Conservation (phyloP, 2,797 vertebrate species). For the Triplophysa bombifrons region DNA sequence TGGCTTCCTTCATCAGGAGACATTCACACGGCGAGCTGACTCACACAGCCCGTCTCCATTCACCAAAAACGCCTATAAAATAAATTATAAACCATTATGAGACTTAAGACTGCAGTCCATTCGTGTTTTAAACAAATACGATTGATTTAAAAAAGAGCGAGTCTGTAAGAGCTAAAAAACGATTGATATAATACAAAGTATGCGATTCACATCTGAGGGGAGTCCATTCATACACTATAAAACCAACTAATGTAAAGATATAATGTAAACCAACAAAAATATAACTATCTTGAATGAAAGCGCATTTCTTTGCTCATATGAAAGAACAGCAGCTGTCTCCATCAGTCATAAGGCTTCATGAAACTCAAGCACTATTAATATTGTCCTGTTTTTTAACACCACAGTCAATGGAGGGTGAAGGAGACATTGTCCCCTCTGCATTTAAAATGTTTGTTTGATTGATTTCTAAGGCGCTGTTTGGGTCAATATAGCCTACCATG, state of each 20-base stretch:
- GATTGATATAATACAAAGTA: neutral
- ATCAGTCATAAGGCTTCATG: neutral
- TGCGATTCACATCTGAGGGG: too few species aligned
- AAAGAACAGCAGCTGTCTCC: neutral
- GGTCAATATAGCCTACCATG: neutral
- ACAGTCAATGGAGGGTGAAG: constrained; percentile 1
- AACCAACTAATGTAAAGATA: neutral
- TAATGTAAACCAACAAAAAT: too few species aligned
- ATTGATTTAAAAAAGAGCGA: too few species aligned
- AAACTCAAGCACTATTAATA: neutral
- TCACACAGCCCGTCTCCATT: constrained; percentile 26
- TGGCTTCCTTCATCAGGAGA: constrained; percentile 63
- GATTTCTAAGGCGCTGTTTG: constrained; percentile 10
- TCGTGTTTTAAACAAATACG: too few species aligned
- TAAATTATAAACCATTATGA: neutral
- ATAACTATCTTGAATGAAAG: neutral
- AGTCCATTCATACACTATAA: neutral
- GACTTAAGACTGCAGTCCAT: too few species aligned
- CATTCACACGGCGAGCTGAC: constrained; percentile 53
- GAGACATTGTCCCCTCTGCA: constrained; percentile 5
- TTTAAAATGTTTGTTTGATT: constrained; percentile 20
- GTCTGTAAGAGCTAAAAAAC: too few species aligned
- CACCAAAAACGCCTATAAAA: neutral
- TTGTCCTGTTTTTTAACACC: neutral
- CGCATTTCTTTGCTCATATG: neutral